Evolutionary conservation across 1,140 invertebrate species (phyloP).

Genomic region (Ctenoplectra terminalis): DNA sequence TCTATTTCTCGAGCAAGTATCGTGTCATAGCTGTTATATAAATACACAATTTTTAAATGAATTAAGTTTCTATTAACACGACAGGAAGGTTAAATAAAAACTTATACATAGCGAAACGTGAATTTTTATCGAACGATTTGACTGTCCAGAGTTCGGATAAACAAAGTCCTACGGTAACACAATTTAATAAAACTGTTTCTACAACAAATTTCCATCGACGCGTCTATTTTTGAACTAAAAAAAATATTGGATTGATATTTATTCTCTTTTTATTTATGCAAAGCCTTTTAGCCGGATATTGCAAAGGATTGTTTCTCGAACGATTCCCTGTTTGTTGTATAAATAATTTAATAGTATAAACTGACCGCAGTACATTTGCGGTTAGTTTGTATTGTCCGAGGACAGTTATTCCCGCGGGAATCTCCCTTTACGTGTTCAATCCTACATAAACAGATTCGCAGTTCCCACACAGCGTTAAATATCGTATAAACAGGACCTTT

Average conservation of each 20-base stretch:
- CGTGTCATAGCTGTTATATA: no score
- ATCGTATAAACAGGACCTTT: neutral
- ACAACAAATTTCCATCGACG: no score
- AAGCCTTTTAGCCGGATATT: neutral
- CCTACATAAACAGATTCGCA: slow-evolving; percentile 12
- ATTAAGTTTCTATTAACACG: no score
- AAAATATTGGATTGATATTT: neutral
- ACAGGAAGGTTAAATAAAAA: no score
- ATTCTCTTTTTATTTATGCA: accelerated
- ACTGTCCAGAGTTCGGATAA: no score
- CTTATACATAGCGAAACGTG: no score
- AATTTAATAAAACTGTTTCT: no score
- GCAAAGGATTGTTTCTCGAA: neutral
- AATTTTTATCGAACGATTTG: no score
- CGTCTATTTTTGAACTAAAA: no score
- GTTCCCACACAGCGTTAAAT: neutral
- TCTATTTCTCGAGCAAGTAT: no score
- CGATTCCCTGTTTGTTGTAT: neutral
- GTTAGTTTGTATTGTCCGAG: slow-evolving; percentile 1
- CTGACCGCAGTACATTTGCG: neutral
- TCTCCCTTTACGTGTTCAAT: slow-evolving; percentile 17
- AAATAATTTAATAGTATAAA: slow-evolving; percentile 29
- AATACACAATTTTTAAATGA: no score
- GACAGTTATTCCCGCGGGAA: slow-evolving; percentile 13
- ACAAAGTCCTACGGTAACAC: no score